Evolutionary conservation across 1,140 invertebrate genomes (phyloP).

Genomic region (Bombus ignitus): DNA sequence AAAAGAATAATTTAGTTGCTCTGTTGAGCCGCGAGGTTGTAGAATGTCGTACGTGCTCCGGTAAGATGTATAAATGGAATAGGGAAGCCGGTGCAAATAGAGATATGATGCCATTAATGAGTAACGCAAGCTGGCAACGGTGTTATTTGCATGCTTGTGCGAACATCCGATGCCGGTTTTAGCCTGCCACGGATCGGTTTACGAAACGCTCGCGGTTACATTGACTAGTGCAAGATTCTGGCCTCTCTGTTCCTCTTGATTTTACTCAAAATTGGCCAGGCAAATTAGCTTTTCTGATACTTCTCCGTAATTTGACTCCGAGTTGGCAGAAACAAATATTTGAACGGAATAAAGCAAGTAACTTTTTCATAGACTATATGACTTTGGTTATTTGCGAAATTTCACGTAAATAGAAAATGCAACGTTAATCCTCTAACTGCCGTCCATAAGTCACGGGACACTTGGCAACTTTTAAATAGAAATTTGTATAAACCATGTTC

Average conservation of each 20-base stretch:
- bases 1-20: neutral
- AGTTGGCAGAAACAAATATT: neutral
- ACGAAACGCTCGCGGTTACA: conserved; percentile 13
- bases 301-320: neutral
- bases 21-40: neutral
- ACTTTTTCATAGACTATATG: neutral
- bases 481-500: neutral
- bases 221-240: neutral
- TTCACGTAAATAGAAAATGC: too few relatives aligned
- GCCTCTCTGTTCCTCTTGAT: neutral
- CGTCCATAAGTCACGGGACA: neutral
- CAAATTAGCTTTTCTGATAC: neutral
- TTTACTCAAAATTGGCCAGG: neutral
- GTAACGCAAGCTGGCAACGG: conserved; percentile 5
- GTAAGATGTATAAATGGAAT: neutral
- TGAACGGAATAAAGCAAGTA: neutral
- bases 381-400: neutral
- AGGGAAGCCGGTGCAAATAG: neutral
- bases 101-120: conserved; percentile 34
- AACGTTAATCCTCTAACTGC: too few relatives aligned
- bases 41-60: neutral
- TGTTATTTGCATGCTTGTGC: conserved; percentile 5
- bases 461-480: neutral
- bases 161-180: conserved; percentile 16
- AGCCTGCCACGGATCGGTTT: neutral